Conservation (phyloP, 2,888 invertebrate species). For the Trissolcus brochymenae region DNA sequence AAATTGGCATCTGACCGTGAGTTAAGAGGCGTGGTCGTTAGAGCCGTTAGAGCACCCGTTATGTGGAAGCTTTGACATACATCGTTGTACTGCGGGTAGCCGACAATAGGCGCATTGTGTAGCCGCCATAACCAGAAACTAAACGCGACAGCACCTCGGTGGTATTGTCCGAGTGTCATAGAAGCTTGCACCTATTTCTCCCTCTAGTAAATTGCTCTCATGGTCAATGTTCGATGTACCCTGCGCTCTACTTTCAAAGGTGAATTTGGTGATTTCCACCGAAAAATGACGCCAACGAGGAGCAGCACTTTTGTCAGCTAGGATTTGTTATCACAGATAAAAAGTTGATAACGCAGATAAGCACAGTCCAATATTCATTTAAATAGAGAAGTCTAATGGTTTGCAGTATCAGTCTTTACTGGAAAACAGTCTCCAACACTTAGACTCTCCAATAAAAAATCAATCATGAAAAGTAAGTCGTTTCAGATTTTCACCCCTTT, state of each 20-base stretch:
- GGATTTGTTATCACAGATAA: conserved; percentile 23
- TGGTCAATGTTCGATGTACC: conserved; percentile 52
- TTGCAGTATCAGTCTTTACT: conserved; percentile 16
- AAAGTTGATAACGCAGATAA: conserved; percentile 32
- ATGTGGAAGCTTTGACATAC: conserved; percentile 66
- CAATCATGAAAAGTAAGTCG: conserved; percentile 39
- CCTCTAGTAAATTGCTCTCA: conserved; percentile 63
- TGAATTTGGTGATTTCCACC: conserved; percentile 24
- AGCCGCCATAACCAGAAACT: conserved; percentile 75
- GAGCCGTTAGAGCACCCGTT: conserved; percentile 54
- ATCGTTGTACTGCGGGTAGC: conserved; percentile 68
- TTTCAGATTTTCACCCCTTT: neutral
- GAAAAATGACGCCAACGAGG: conserved; percentile 33
- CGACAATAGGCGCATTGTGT: conserved; percentile 75
- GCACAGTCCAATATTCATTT: conserved; percentile 7
- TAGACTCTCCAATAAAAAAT: neutral
- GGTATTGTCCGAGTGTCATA: conserved; percentile 75
- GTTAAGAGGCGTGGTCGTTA: conserved; percentile 50
- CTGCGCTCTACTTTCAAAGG: conserved; percentile 21
- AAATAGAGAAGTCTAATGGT: conserved; percentile 20
- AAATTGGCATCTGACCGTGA: conserved; percentile 27
- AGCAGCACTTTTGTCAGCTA: conserved; percentile 16
- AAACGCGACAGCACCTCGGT: conserved; percentile 71
- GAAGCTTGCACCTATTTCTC: conserved; percentile 58
- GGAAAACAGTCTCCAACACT: conserved; percentile 9